Evolutionary conservation across 2,113 vertebrate genomes (phyloP), one percentile per base, ranked within the genome.

Genomic region (Indri indri): DNA sequence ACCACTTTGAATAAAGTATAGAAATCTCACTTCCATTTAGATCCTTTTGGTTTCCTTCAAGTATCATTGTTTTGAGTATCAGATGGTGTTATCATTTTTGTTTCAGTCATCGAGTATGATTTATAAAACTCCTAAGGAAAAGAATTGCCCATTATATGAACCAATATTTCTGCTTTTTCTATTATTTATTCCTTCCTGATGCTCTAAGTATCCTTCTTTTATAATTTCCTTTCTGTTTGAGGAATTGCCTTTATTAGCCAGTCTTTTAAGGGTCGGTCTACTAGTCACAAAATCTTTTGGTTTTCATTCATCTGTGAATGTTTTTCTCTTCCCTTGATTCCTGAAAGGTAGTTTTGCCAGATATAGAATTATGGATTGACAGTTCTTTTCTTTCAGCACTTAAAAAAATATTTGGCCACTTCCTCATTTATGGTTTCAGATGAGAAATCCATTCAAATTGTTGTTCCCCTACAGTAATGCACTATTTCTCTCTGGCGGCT

Each of bases 221-320:
- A 47, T 50, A 42, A n/a, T 70, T 84, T 85, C 17, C 32, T 88
- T 90, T 42, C 50, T 88, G 20, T 83, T 66, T 74, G 34, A 81
- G 52, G 30, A 95, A 61, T 4, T 86, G 63, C 32, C 65, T 80
- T 57, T 57, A 57, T 95, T 80, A 73, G 20, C 47, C 10, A 80
- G 5, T 59, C 80, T 92, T 96, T 80, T 40, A 63, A 81, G 30
- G 59, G 18, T 85, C 66, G 25, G 20, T 86, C 54, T 74, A 9
- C 65, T 86, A 59, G 47, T 90, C 27, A 81, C 30, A 87, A 88
- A 92, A 91, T 74, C 25, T 95, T 89, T 66, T 47, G 22, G 8
- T 73, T 90, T 77, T 95, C 30, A 76, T 52, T 90, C 57, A 86
- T 68, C 45, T 76, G 12, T 92, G 59, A 96, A 94, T 77, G 34